Percentiles rank a stretch among this genome's conserved stretches.
phyloP scores from a whole-genome alignment of 2,888 invertebrate species.

The Gisinianus flammeolus region DNA sequence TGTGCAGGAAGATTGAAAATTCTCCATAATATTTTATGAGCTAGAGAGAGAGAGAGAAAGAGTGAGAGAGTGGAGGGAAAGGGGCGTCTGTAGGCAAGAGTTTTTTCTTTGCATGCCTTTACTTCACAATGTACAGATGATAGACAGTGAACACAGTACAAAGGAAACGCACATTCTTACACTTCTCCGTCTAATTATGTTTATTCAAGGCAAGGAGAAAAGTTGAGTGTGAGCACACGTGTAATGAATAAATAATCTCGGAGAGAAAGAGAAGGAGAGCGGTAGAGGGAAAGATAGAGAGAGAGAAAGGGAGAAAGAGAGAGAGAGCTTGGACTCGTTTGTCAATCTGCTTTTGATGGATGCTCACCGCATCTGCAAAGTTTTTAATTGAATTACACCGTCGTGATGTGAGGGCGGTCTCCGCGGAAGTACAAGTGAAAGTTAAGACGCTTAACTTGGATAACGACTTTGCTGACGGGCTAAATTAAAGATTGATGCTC shows the following conservation, averaged over 20 bases:
- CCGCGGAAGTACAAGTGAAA: neutral
- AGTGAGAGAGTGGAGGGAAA: neutral
- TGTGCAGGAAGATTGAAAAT: neutral
- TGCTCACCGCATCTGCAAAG: conserved; percentile 21
- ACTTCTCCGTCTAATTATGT: too few relatives aligned
- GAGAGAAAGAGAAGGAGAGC: neutral
- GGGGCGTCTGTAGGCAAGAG: too few relatives aligned
- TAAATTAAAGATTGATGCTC: conserved; percentile 29
- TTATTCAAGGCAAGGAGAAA: neutral
- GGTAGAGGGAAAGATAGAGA: too few relatives aligned
- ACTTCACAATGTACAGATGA: too few relatives aligned
- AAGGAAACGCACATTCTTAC: too few relatives aligned
- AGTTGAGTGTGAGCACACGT: conserved; percentile 16
- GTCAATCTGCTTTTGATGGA: conserved; percentile 39
- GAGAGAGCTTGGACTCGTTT: conserved; percentile 25
- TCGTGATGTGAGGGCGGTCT: neutral
- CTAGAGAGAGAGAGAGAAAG: neutral
- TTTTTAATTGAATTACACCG: conserved; percentile 33
- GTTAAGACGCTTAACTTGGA: conserved; percentile 9
- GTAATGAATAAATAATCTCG: conserved; percentile 39
- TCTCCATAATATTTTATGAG: neutral
- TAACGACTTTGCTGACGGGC: conserved; percentile 18
- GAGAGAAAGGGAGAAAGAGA: neutral
- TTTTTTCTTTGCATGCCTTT: too few relatives aligned
- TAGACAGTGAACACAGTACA: too few relatives aligned